These are phyloP conservation scores for Bos indicus DNA, from an alignment of 2,113 vertebrate species.

Conservation along the genomic window DNA sequence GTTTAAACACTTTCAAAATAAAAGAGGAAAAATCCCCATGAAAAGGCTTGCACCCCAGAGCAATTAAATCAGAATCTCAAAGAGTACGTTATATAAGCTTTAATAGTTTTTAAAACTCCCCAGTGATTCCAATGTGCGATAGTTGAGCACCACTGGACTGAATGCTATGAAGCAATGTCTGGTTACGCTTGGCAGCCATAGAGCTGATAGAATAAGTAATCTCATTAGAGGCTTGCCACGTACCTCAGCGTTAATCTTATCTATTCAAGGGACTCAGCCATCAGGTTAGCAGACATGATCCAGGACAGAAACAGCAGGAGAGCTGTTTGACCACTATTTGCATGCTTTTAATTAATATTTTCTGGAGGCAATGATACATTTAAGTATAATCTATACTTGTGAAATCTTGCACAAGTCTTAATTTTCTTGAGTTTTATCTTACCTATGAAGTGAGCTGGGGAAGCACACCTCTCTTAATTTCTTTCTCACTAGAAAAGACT, in stretches of 20 bases:
- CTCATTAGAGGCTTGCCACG: neutral
- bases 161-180: neutral
- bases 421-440: neutral
- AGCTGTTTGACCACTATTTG: neutral
- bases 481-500: neutral
- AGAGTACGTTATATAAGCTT: neutral
- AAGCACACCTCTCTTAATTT: neutral
- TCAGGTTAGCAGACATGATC: neutral
- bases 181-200: neutral
- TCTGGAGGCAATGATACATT: neutral
- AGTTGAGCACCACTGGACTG: neutral
- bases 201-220: neutral
- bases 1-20: neutral
- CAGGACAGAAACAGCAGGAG: neutral
- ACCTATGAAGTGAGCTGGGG: neutral
- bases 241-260: neutral
- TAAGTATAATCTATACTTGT: neutral
- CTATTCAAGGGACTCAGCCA: neutral
- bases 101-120: neutral
- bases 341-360: neutral
- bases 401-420: neutral
- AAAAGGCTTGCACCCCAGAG: neutral
- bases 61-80: neutral
- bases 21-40: neutral
- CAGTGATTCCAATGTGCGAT: neutral